Conservation (phyloP, 2,797 vertebrate genomes). For the Alcedo quadribrachys region DNA sequence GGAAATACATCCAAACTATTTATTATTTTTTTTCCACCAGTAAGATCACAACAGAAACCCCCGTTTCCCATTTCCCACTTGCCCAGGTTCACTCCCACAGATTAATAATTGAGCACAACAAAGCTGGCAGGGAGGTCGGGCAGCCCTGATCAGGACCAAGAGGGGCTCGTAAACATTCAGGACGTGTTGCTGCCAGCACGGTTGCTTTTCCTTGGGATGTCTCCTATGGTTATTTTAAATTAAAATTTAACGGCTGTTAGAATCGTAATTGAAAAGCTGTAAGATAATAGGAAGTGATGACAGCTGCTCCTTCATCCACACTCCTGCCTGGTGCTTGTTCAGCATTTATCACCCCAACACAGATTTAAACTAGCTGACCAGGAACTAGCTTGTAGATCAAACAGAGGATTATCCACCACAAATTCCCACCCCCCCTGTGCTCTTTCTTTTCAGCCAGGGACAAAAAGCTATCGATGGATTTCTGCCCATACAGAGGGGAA, state of each 20-base stretch:
- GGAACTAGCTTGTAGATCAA: background rate
- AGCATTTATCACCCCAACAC: background rate
- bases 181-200: background rate
- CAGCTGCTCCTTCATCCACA: background rate
- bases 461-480: background rate
- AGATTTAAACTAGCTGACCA: background rate
- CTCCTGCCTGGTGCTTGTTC: background rate
- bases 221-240: background rate
- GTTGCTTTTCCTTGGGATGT: background rate
- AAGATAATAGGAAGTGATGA: background rate
- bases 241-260: background rate
- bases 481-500: background rate
- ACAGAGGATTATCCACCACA: background rate
- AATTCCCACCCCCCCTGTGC: fast-evolving
- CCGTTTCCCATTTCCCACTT: background rate
- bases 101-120: background rate
- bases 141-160: background rate
- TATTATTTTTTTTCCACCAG: background rate
- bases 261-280: background rate
- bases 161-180: background rate
- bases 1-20: background rate
- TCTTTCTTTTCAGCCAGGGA: background rate
- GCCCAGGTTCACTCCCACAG: background rate
- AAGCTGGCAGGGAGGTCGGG: background rate
- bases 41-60: background rate